Evolutionary conservation across 2,797 vertebrate genomes (phyloP).

Genomic region (Hydrolagus colliei): DNA sequence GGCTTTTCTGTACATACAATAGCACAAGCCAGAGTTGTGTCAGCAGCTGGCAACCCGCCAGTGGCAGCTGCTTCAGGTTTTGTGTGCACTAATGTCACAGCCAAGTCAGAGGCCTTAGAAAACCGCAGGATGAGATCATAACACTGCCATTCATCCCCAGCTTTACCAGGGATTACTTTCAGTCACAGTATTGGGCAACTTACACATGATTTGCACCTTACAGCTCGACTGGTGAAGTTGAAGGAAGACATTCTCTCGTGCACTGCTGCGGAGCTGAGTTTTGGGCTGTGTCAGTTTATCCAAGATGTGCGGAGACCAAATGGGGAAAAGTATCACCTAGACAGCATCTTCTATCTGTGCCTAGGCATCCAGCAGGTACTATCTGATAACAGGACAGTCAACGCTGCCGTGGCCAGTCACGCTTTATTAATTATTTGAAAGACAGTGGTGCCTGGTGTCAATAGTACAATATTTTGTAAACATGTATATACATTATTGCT

Average conservation of each 20-base stretch:
- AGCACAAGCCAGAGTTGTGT: neutral
- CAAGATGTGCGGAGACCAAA: conserved; percentile 80
- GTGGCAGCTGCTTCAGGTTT: too few relatives aligned
- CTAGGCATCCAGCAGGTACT: conserved; percentile 93
- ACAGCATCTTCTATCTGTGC: conserved; percentile 96
- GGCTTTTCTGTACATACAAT: too few relatives aligned
- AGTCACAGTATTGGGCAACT: neutral
- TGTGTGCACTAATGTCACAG: neutral
- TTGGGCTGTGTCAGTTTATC: conserved; percentile 87
- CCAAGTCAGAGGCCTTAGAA: too few relatives aligned
- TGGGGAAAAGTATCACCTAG: conserved; percentile 76
- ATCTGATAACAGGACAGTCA: conserved; percentile 2
- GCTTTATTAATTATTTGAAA: neutral
- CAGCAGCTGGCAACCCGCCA: neutral
- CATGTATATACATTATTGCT: neutral
- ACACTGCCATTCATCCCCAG: too few relatives aligned
- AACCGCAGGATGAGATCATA: too few relatives aligned
- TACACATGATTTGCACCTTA: neutral
- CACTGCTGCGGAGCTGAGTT: conserved; percentile 85
- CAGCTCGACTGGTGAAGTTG: conserved; percentile 74
- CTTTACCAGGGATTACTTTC: too few relatives aligned
- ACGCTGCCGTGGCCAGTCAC: neutral
- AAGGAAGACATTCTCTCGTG: conserved; percentile 87
- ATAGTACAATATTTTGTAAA: neutral
- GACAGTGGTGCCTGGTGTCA: neutral